These are phyloP conservation scores for Struthio camelus DNA, from an alignment of 2,113 vertebrate species.

Conservation along the genomic window DNA sequence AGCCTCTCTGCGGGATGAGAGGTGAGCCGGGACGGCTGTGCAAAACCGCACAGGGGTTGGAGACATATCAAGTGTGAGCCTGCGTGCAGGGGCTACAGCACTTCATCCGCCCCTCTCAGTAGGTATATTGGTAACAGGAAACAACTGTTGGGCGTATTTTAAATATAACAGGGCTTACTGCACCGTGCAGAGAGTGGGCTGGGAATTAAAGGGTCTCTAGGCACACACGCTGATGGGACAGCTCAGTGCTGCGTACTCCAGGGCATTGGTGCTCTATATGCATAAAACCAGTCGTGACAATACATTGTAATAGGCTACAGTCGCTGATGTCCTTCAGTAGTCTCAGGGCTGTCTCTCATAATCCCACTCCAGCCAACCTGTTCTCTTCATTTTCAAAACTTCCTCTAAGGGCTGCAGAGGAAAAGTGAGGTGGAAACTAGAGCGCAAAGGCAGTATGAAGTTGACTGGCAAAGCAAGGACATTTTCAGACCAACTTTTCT, in stretches of 20 bases:
- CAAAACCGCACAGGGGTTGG: accelerated
- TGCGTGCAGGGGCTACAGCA: accelerated
- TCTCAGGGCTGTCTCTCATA: not conserved
- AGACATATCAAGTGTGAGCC: not conserved
- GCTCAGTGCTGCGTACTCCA: accelerated
- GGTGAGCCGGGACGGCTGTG: too few relatives aligned
- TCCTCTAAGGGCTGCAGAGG: not conserved
- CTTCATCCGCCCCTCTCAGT: not conserved
- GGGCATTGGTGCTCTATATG: not conserved
- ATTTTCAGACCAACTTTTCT: not conserved
- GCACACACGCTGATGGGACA: accelerated
- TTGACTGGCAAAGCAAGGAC: not conserved
- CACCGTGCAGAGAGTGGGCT: not conserved
- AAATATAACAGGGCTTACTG: accelerated
- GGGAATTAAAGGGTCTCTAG: not conserved
- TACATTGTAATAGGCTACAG: not conserved
- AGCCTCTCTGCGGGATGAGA: too few relatives aligned
- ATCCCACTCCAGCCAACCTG: not conserved
- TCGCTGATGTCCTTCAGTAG: not conserved
- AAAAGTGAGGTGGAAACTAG: not conserved
- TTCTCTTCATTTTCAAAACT: not conserved
- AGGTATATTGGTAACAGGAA: accelerated
- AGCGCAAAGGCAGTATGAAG: not conserved
- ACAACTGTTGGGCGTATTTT: accelerated
- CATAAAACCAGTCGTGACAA: not conserved